Conservation (phyloP, 2,797 vertebrate genomes). For the Falco concolor region DNA sequence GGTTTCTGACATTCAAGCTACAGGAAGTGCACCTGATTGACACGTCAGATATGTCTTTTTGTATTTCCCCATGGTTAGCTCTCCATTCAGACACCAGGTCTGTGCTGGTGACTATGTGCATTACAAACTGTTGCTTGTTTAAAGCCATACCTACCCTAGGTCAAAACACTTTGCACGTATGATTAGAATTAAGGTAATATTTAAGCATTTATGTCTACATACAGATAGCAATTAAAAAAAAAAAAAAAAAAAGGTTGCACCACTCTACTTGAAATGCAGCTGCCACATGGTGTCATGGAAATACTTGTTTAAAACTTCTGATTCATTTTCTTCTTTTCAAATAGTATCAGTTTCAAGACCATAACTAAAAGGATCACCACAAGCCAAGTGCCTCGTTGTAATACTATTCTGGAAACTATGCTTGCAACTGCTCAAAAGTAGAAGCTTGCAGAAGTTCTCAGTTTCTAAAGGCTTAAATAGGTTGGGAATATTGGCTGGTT, state of each 20-base stretch:
- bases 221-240: neutral
- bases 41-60: neutral
- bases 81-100: neutral
- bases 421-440: neutral
- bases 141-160: neutral
- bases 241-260: neutral
- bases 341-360: neutral
- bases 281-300: neutral
- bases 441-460: neutral
- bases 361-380: neutral
- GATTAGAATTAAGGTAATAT: neutral
- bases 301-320: neutral
- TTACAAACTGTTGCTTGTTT: neutral
- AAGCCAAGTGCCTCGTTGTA: accelerated
- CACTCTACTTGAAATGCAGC: neutral
- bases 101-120: neutral
- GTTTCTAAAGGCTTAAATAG: neutral
- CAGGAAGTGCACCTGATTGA: accelerated
- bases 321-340: neutral
- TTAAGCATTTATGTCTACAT: neutral
- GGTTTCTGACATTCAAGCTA: neutral
- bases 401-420: neutral
- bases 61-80: neutral
- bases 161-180: neutral
- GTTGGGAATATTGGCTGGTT: neutral